Base-by-base conservation (phyloP, 2,797 vertebrate genomes). In the Enteromius anoplus region DNA sequence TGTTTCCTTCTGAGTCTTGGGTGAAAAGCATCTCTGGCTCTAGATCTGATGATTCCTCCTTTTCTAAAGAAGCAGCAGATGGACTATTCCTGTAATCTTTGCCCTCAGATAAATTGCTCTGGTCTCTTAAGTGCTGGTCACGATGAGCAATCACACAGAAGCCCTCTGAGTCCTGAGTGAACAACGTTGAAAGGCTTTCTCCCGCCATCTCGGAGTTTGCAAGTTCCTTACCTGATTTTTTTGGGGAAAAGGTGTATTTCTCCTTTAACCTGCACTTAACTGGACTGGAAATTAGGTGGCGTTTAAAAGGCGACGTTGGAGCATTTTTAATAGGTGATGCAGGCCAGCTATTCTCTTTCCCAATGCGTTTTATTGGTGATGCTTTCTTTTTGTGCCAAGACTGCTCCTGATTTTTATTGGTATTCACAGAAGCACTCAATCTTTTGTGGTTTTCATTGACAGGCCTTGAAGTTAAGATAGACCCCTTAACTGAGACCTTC, bases 1-100 rank as follows among this genome's bases (percentile, higher is more conserved):
- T 86, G 90, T 97, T 96, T 85, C 97, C 98, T 87, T 99, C 93
- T 0, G 97, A 97, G 87, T 99, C 97, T 90, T 98, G 96, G 0
- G 97, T 98, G 90, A 99, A 98, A 34, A 98, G 93, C 80, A 92
- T 80, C 55, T 96, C 89, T 0, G 91, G 87, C 29, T 94, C 89
- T 26, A 60, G 55, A 60, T 60, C 76, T 0, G 76, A 78, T 10
- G 42, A 42, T 85, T 88, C 64, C 12, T 86, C 90, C 3, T 88
- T 89, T 65, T 85, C 51, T 21, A 77, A 23, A 80, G 32, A 40
- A 51, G 40, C 86, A 6, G 4, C 49, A 84, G 78, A 55, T 47
- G 21, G 42, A 3, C 2, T 55, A 71, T 71, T 68, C 47, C 58
- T 78, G 17, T 10, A 11, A 29, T 62, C 62, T 17, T 5, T 45